Percentiles rank a stretch among this genome's conserved stretches.
Conservation (phyloP, 2,113 vertebrate genomes). For the Pluvialis apricaria region DNA sequence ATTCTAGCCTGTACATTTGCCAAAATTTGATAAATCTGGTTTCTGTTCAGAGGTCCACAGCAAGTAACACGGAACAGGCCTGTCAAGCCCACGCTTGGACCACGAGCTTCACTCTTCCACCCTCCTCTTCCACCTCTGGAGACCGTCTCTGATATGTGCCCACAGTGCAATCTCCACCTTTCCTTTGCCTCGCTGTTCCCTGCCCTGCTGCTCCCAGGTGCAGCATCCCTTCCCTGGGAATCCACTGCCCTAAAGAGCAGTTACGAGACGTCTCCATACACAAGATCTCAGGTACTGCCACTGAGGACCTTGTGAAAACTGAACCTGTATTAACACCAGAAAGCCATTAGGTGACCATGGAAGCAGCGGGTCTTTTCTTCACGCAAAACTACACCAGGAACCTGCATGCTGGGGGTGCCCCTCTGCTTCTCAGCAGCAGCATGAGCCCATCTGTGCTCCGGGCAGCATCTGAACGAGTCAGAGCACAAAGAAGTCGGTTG, state of each 20-base stretch:
- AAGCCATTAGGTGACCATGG: neutral
- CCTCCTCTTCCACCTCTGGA: neutral
- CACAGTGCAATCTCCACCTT: neutral
- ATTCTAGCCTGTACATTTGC: neutral
- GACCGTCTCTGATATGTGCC: fast-evolving
- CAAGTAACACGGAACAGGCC: neutral
- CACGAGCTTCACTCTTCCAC: neutral
- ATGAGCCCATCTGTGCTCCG: neutral
- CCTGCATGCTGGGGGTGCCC: neutral
- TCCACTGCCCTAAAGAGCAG: neutral
- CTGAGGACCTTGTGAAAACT: neutral
- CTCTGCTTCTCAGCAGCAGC: neutral
- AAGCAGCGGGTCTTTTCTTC: neutral
- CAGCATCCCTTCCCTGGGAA: neutral
- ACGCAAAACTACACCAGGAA: neutral
- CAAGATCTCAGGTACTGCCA: neutral
- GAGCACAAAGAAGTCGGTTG: neutral
- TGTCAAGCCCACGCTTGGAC: neutral
- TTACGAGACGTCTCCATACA: fast-evolving
- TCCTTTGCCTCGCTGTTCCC: neutral
- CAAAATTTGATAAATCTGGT: neutral
- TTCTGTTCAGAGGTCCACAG: neutral
- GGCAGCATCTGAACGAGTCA: neutral
- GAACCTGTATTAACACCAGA: neutral
- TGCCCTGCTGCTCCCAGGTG: neutral